Evolutionary conservation across 2,797 vertebrate species (phyloP), one percentile per base, ranked within the genome.

Genomic region (Rallus crepitans): DNA sequence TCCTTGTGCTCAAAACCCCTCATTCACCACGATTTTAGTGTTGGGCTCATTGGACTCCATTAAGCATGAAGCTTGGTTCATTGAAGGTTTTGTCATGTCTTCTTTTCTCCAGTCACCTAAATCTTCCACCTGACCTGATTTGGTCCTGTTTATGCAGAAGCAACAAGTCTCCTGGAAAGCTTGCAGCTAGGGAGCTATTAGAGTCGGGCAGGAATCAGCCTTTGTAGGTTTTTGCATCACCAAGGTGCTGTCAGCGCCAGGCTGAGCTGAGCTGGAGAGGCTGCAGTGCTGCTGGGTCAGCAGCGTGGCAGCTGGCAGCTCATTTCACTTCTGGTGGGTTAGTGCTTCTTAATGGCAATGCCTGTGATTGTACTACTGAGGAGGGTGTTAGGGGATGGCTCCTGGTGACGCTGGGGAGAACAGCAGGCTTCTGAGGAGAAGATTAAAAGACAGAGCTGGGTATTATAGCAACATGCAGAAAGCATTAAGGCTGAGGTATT

Each of bases 1-100:
- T 50, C 24, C 39, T 35, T 19, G 60, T 65, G 45, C 47, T 50
- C 66, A 31, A 72, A 56, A 0, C 4, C 23, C 15, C 11, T 70
- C 35, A 3, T 52, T 23, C 68, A 14, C 31, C 37, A 30, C 0
- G 0, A 15, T 35, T 55, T 31, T 27, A 52, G 9, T 5, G 18
- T 1, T 77, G 68, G 33, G 10, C n/a, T 69, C 33, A 8, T 1
- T 7, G 7, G 28, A 33, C 3, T 6, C 31, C 14, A 0, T 4
- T 12, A 23, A 71, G 27, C 0, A 1, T 19, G 24, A 52, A 7
- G 8, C 50, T 73, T 9, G 21, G 12, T 30, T 81, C 69, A 6
- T 1, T 31, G 33, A 7, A 70, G 21, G 8, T 35, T 77, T 86
- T 27, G 47, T 31, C 2, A 0, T 1, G 7, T 24, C 16, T 11